A percentile compares a stretch with the other conserved stretches of the same genome.
These are phyloP conservation scores for Uromys caudimaculatus DNA, from an alignment of 2,797 vertebrate species.

Conservation along the genomic window DNA sequence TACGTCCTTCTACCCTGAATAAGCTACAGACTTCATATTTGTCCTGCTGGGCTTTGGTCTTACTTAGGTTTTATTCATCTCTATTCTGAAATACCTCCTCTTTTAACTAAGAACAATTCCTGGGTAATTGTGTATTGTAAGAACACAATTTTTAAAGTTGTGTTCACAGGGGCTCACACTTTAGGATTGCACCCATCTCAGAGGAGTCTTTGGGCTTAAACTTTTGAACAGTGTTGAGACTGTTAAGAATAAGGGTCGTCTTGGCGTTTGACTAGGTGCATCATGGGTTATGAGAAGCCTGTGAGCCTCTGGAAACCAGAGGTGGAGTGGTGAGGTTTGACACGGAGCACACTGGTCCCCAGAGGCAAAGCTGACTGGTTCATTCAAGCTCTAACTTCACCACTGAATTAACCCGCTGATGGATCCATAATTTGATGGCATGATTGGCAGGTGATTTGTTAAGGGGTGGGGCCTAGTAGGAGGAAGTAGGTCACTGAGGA, in stretches of 20 bases:
- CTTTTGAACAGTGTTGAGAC: not conserved
- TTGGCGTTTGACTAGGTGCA: not conserved
- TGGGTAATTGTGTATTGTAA: not conserved
- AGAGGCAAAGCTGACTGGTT: not conserved
- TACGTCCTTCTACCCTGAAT: not conserved
- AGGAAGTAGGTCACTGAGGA: not conserved
- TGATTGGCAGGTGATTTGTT: not conserved
- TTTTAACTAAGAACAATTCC: not conserved
- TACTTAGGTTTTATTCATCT: not conserved
- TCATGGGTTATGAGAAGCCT: not conserved
- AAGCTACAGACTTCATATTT: not conserved
- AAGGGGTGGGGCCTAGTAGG: not conserved
- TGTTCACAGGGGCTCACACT: not conserved
- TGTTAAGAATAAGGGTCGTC: not conserved
- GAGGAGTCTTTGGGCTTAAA: not conserved
- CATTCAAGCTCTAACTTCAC: not conserved
- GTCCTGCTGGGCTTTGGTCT: not conserved
- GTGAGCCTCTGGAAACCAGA: not conserved
- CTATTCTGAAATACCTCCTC: too few relatives aligned
- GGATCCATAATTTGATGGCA: not conserved
- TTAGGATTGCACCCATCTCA: not conserved
- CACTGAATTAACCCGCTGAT: not conserved
- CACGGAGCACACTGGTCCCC: not conserved
- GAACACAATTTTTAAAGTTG: not conserved
- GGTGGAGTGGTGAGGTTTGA: not conserved